Evolutionary conservation across 2,797 vertebrate species (phyloP).

Genomic region (Phoeniculus purpureus): DNA sequence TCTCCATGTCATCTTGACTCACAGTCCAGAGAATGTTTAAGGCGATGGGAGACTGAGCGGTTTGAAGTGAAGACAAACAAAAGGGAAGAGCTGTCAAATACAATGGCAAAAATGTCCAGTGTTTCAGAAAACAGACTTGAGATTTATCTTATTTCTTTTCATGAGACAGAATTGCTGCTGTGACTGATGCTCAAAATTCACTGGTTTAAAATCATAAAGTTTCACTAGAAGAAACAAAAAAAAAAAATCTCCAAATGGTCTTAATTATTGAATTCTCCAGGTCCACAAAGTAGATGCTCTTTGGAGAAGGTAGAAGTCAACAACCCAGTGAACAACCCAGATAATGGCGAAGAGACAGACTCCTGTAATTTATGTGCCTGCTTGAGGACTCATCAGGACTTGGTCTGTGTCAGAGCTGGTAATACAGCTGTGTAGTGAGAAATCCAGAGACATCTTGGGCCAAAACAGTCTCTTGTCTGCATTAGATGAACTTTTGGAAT

Average conservation of each 20-base stretch:
- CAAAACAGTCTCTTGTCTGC: not conserved
- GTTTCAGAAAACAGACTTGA: accelerated
- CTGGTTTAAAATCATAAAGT: not conserved
- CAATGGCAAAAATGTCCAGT: not conserved
- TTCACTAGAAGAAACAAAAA: not conserved
- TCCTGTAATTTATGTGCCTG: not conserved
- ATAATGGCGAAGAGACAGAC: not conserved
- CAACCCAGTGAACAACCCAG: not conserved
- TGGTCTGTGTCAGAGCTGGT: not conserved
- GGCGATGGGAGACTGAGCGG: not conserved
- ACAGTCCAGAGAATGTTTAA: not conserved
- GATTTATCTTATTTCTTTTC: not conserved
- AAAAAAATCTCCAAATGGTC: not conserved
- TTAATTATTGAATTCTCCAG: not conserved
- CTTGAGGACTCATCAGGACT: accelerated
- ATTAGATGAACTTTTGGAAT: not conserved
- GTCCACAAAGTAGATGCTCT: not conserved
- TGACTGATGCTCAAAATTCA: not conserved
- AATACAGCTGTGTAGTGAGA: not conserved
- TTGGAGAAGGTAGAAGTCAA: not conserved
- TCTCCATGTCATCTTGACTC: not conserved
- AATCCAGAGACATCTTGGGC: not conserved
- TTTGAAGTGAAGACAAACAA: not conserved
- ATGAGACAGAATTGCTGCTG: not conserved
- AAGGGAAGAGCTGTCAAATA: accelerated